Percentiles rank a stretch among this genome's conserved stretches.
Evolutionary conservation across 2,113 vertebrate species (phyloP).

Genomic region (Alosa alosa): DNA sequence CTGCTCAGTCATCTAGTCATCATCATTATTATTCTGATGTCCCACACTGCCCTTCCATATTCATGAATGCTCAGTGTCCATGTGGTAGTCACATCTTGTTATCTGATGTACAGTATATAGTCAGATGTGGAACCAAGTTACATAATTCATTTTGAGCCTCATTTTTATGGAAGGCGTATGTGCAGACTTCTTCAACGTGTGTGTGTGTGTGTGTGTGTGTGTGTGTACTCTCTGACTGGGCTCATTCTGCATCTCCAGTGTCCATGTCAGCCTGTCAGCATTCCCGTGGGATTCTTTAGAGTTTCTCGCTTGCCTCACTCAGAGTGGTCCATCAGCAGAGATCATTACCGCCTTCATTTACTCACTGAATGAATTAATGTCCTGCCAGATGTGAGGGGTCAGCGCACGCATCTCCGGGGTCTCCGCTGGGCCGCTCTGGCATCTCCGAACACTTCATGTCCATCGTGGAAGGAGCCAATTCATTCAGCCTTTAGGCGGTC

Average conservation of each 20-base stretch:
- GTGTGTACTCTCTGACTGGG: background rate
- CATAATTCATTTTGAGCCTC: background rate
- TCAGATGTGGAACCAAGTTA: background rate
- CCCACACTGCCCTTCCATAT: background rate
- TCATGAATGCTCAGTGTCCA: background rate
- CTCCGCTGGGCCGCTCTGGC: background rate
- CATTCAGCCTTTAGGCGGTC: background rate
- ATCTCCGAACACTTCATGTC: background rate
- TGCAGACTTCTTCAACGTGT: background rate
- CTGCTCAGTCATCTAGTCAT: background rate
- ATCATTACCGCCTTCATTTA: background rate
- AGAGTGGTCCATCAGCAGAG: background rate
- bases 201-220: background rate
- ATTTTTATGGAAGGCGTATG: background rate
- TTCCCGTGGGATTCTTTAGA: background rate
- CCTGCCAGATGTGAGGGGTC: no score
- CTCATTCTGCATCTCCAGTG: background rate
- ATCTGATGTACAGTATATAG: background rate
- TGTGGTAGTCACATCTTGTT: background rate
- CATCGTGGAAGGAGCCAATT: background rate
- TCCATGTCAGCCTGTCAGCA: background rate
- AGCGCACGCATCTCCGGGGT: background rate
- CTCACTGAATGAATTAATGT: background rate
- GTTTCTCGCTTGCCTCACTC: background rate
- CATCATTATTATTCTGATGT: no score